Evolutionary conservation across 2,113 vertebrate species (phyloP).

Genomic region (Mesoclemmys tuberculata): DNA sequence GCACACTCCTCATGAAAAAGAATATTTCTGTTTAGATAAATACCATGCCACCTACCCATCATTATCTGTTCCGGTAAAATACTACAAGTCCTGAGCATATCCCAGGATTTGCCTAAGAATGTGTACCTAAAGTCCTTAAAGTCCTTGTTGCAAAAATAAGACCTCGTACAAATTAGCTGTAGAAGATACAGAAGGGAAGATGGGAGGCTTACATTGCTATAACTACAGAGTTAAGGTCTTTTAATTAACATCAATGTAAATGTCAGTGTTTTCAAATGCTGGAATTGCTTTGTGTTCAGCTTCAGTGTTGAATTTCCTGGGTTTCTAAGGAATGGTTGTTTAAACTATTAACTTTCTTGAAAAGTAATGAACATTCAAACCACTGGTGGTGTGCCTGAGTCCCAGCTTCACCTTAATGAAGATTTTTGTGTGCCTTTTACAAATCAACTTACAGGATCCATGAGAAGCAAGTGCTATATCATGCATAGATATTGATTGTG

Average conservation of each 20-base stretch:
- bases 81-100: not conserved
- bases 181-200: not conserved
- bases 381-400: not conserved
- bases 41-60: not conserved
- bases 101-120: not conserved
- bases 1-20: not conserved
- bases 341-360: not conserved
- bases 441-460: not conserved
- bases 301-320: not conserved
- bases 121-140: not conserved
- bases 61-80: not conserved
- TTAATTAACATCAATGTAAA: not conserved
- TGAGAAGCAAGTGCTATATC: not conserved
- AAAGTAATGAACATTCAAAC: not conserved
- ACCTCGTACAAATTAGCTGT: not conserved
- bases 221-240: not conserved
- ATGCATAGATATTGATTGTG: not conserved
- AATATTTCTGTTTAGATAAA: not conserved
- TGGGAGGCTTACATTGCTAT: not conserved
- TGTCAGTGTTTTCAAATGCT: not conserved
- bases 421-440: not conserved
- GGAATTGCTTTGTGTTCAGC: not conserved
- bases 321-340: fast-evolving
- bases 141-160: not conserved
- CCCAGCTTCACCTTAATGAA: not conserved